phyloP scores from a whole-genome alignment of 2,113 vertebrate genomes.

The Dromaius novaehollandiae region DNA sequence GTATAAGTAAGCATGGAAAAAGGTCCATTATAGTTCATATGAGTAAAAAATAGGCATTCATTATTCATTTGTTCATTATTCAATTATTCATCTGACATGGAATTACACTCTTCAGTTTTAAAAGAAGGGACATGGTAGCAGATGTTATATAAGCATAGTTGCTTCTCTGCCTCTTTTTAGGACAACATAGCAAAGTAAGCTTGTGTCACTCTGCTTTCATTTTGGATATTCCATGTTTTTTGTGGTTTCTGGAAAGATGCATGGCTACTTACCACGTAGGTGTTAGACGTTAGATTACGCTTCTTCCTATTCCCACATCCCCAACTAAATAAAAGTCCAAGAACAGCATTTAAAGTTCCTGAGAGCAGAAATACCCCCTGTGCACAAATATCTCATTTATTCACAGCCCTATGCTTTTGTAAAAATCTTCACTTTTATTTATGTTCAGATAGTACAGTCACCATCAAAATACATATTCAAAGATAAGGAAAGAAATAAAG shows the following conservation, averaged over 20 bases:
- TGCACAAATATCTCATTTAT: neutral
- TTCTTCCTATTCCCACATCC: neutral
- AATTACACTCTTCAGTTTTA: conserved; percentile 11
- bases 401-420: neutral
- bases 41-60: neutral
- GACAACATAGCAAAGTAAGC: neutral
- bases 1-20: conserved; percentile 3
- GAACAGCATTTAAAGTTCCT: neutral
- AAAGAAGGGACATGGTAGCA: neutral
- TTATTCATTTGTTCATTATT: conserved; percentile 42
- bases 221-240: neutral
- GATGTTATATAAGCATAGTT: neutral
- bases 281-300: neutral
- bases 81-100: conserved; percentile 43
- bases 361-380: neutral
- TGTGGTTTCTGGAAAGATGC: neutral
- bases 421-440: neutral
- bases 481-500: neutral
- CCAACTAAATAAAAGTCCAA: neutral
- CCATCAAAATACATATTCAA: neutral
- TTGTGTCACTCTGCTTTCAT: neutral
- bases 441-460: neutral
- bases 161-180: neutral
- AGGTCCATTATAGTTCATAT: neutral
- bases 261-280: neutral